phyloP scores from a whole-genome alignment of 2,113 vertebrate species.

The Rhinolophus ferrumequinum region DNA sequence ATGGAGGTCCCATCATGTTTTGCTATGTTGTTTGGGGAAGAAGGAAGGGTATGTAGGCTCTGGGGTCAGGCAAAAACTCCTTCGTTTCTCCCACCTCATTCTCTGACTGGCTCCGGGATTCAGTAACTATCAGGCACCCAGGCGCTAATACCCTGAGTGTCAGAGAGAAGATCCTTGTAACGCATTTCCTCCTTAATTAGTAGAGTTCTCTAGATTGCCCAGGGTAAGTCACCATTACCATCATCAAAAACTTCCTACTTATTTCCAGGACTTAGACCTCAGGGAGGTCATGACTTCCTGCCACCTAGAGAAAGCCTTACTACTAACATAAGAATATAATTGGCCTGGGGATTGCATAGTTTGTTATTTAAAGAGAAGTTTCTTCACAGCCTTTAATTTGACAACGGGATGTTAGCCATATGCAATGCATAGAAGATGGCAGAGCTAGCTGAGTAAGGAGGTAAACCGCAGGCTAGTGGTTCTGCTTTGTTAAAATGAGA shows the following conservation, averaged over 20 bases:
- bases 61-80: neutral
- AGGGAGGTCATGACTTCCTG: neutral
- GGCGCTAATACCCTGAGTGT: neutral
- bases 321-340: conserved; percentile 5
- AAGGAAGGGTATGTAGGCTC: rapidly evolving
- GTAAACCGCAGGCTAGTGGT: neutral
- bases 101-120: neutral
- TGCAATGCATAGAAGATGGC: neutral
- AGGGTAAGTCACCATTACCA: neutral
- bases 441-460: neutral
- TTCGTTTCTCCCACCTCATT: neutral
- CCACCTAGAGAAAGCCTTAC: neutral
- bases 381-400: conserved; percentile 46
- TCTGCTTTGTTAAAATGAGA: neutral
- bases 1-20: rapidly evolving
- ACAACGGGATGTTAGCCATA: neutral
- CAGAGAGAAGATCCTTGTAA: neutral
- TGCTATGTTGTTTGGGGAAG: neutral
- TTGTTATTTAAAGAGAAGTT: conserved; percentile 30
- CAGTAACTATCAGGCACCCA: neutral
- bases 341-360: neutral
- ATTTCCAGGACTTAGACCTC: neutral
- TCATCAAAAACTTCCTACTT: neutral
- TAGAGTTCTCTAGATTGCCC: neutral
- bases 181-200: neutral